A percentile compares a stretch with the other conserved stretches of the same genome.
Conservation (phyloP, 2,113 vertebrate genomes). For the Neodon shergylaensis region DNA sequence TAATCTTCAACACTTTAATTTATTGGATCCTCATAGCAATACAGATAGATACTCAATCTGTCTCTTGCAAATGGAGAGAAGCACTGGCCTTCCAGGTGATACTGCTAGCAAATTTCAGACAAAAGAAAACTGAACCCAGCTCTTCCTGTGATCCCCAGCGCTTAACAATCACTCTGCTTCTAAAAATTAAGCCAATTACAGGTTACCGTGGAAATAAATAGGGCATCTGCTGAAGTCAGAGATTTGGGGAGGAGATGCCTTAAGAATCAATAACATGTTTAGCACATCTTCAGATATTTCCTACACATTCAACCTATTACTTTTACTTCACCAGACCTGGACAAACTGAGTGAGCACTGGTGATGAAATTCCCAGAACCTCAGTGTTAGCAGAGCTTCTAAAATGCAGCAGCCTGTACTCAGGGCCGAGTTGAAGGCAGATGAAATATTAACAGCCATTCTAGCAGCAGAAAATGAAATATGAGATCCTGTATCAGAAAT, state of each 20-base stretch:
- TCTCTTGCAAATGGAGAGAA: constrained; percentile 12
- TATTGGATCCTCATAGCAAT: not conserved
- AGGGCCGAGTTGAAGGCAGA: constrained; percentile 82
- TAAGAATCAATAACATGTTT: constrained; percentile 37
- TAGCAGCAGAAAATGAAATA: constrained; percentile 86
- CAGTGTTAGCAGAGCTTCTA: constrained; percentile 74
- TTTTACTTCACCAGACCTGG: constrained; percentile 76
- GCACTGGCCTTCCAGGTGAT: not conserved
- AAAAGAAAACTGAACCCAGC: constrained; percentile 17
- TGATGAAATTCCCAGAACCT: constrained; percentile 70
- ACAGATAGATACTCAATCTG: not conserved
- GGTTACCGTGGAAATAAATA: constrained; percentile 2
- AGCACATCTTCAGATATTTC: constrained; percentile 64
- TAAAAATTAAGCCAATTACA: constrained; percentile 11
- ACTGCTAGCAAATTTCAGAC: not conserved
- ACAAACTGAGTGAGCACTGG: constrained; percentile 70
- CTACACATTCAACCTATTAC: constrained; percentile 47
- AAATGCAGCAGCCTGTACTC: constrained; percentile 66
- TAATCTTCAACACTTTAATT: constrained; percentile 9
- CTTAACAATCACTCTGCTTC: not conserved
- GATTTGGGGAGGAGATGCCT: not conserved
- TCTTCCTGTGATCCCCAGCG: constrained; percentile 1
- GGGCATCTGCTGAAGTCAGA: not conserved
- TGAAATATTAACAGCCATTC: constrained; percentile 87
- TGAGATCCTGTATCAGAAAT: constrained; percentile 85